Evolutionary conservation across 2,113 vertebrate genomes (phyloP), one percentile per base, ranked within the genome.

Genomic region (Eolophus roseicapilla): DNA sequence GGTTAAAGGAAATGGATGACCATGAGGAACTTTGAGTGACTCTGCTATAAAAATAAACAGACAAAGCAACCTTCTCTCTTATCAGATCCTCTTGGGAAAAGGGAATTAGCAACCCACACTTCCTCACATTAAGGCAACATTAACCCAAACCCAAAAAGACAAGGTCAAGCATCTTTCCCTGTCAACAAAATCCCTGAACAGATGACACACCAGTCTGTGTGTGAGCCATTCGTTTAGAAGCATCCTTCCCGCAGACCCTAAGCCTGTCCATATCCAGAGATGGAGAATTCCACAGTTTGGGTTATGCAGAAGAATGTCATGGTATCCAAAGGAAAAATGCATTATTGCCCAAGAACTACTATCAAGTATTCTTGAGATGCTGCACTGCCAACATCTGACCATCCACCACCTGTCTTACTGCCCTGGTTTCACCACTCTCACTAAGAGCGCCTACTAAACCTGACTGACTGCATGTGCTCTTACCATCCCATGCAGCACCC

Each of bases 401-500:
- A 28, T 29, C 8, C 6, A 1, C 35, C 2, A 5, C 33, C 9
- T 13, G 15, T 47, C 50, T 7, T 7, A 24, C 16, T 18, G 31
- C 35, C 23, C 18, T 43, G 5, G 18, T 15, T 44, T n/a, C 24
- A 49, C 50, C 37, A 20, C 3, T 1, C 47, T 68, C 31, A 7
- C 23, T 13, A 21, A 21, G 9, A 63, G 47, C 18, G 25, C 41
- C 60, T 43, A 6, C 49, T 20, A 25, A 29, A 24, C 25, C 35
- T 25, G 12, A 41, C 31, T 28, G 13, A 41, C 19, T 10, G 19
- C 24, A 15, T 6, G 1, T 15, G 59, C 29, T 59, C 29, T 37
- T 16, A 23, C 33, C 39, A 24, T 6, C 44, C 57, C 44, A 41
- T 1, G 0, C 20, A 63, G 83, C 62, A 33, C 53, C 10, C 29